Evolutionary conservation across 2,113 vertebrate species (phyloP).

Genomic region (Xiphorhynchus elegans): DNA sequence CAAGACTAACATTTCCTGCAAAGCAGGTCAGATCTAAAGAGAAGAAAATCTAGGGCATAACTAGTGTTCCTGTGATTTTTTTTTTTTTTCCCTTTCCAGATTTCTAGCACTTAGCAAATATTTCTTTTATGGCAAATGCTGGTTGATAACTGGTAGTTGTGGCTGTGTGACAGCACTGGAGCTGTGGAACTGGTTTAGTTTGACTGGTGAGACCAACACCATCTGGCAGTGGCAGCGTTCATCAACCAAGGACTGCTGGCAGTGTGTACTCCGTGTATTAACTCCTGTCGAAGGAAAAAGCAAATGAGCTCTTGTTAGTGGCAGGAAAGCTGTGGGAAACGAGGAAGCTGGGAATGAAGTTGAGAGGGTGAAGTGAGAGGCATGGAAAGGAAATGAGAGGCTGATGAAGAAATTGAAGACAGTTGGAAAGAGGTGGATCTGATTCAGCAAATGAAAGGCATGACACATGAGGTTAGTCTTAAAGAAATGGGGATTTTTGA

Average conservation of each 20-base stretch:
- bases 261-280: not conserved
- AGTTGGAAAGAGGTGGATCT: not conserved
- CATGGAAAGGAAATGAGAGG: rapidly evolving
- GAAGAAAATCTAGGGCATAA: not conserved
- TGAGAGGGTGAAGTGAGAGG: not conserved
- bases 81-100: no score
- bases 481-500: not conserved
- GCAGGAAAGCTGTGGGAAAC: not conserved
- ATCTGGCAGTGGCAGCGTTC: not conserved
- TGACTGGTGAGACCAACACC: not conserved
- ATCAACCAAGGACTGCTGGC: not conserved
- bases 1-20: not conserved
- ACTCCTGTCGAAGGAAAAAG: not conserved
- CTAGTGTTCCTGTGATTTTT: not conserved
- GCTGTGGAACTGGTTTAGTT: not conserved
- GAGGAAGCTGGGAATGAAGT: not conserved
- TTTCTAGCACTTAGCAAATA: not conserved
- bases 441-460: not conserved
- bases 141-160: not conserved
- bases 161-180: not conserved
- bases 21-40: not conserved
- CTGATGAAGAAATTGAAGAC: not conserved
- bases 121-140: not conserved
- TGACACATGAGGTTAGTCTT: not conserved
- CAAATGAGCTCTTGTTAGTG: not conserved